Evolutionary conservation across 2,888 invertebrate genomes (phyloP).

Genomic region (Phrixothrix hirtus): DNA sequence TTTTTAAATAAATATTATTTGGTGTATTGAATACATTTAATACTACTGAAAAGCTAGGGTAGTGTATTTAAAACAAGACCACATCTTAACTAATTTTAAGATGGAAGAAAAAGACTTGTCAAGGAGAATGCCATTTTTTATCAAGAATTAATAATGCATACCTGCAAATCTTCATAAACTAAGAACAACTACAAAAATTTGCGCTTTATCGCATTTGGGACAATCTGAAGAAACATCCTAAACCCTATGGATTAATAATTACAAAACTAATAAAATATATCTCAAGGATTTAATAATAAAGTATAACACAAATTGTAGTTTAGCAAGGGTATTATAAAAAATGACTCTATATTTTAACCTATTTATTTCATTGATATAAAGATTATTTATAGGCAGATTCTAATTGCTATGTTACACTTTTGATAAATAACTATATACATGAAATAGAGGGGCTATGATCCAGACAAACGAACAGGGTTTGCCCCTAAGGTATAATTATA

Average conservation of each 20-base stretch:
- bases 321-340: conserved; percentile 1
- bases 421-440: conserved; percentile 28
- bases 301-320: not conserved
- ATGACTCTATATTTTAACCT: not conserved
- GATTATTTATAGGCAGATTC: conserved; percentile 25
- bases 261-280: not conserved
- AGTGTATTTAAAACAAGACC: too few species aligned
- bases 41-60: too few species aligned
- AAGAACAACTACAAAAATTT: too few species aligned
- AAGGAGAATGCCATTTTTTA: too few species aligned
- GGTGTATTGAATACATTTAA: not conserved
- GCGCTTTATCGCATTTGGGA: too few species aligned
- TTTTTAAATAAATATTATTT: too few species aligned
- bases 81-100: too few species aligned
- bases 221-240: too few species aligned
- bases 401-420: conserved; percentile 22
- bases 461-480: conserved; percentile 50
- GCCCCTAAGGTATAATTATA: conserved; percentile 53
- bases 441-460: conserved; percentile 33
- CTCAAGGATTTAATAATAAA: not conserved
- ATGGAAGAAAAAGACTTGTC: too few species aligned
- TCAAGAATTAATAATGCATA: too few species aligned
- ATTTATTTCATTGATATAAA: conserved; percentile 18
- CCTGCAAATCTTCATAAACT: too few species aligned
- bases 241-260: too few species aligned